Evolutionary conservation across 2,888 invertebrate species (phyloP).

Genomic region (Drosophila limbata): DNA sequence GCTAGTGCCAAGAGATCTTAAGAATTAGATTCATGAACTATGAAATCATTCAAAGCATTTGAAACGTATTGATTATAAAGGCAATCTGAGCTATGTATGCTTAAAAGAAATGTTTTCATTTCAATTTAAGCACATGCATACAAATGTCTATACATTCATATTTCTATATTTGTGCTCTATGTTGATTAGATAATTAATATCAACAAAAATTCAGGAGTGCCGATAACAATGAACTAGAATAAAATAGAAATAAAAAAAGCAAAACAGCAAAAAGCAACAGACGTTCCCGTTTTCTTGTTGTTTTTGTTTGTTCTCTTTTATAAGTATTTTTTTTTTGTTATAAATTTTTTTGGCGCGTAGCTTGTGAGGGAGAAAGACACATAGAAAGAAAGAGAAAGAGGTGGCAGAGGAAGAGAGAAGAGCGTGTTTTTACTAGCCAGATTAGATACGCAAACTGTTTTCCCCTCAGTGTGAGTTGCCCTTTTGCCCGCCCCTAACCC

Average conservation of each 20-base stretch:
- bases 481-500: not conserved
- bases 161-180: not conserved
- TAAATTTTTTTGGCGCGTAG: slow-evolving; percentile 18
- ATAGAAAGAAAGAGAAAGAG: not conserved
- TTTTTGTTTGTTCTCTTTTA: slow-evolving; percentile 1
- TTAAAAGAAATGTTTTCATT: no score
- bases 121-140: no score
- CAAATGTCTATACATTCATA: not conserved
- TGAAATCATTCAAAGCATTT: no score
- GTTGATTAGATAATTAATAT: slow-evolving; percentile 44
- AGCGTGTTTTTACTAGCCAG: slow-evolving; percentile 57
- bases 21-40: no score
- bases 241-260: not conserved
- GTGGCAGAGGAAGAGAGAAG: slow-evolving; percentile 9
- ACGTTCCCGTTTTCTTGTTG: slow-evolving; percentile 2
- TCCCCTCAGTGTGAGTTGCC: not conserved
- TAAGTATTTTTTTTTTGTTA: not conserved
- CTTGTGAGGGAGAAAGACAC: not conserved
- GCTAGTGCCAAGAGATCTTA: no score
- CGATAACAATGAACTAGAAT: slow-evolving; percentile 19
- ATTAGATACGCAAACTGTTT: slow-evolving; percentile 54
- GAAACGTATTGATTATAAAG: no score
- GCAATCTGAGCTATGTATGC: no score
- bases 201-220: slow-evolving; percentile 9
- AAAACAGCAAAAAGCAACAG: slow-evolving; percentile 9